Evolutionary conservation across 2,888 invertebrate genomes (phyloP).

Genomic region (Lissocephala sabroskyi): DNA sequence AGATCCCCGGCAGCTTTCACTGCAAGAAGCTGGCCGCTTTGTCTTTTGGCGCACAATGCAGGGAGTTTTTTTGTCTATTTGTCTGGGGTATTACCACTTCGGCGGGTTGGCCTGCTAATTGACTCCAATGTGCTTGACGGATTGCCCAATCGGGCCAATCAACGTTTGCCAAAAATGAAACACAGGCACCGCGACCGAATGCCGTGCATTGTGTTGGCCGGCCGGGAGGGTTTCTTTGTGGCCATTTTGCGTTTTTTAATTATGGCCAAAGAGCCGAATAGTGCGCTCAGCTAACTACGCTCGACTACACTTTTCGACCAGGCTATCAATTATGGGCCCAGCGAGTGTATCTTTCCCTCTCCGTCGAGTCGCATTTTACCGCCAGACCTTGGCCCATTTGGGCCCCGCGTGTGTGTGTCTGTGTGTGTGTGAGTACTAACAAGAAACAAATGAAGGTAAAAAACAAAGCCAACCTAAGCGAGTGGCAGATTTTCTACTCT

Average conservation of each 20-base stretch:
- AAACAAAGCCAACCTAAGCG: too few species aligned
- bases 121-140: constrained; percentile 38
- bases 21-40: constrained; percentile 50
- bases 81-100: constrained; percentile 41
- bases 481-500: too few species aligned
- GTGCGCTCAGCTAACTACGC: constrained; percentile 20
- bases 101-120: constrained; percentile 46
- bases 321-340: too few species aligned
- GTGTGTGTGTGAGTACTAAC: constrained; percentile 22
- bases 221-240: background rate
- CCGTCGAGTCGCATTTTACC: constrained; percentile 41
- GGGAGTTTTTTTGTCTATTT: constrained; percentile 32
- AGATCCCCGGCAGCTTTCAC: background rate
- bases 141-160: constrained; percentile 50
- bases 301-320: constrained; percentile 24
- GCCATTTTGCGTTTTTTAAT: constrained; percentile 42
- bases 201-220: constrained; percentile 36
- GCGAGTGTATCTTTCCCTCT: background rate
- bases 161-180: constrained; percentile 30
- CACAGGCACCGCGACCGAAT: constrained; percentile 29
- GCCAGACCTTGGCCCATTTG: constrained; percentile 61
- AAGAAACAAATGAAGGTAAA: too few species aligned
- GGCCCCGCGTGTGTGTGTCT: constrained; percentile 19
- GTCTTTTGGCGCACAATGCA: constrained; percentile 30
- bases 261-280: constrained; percentile 26